Evolutionary conservation across 92 coral and sea anemone genomes (phyloP), one percentile per base, ranked within the genome.

Genomic region (Parazoanthus darwini): DNA sequence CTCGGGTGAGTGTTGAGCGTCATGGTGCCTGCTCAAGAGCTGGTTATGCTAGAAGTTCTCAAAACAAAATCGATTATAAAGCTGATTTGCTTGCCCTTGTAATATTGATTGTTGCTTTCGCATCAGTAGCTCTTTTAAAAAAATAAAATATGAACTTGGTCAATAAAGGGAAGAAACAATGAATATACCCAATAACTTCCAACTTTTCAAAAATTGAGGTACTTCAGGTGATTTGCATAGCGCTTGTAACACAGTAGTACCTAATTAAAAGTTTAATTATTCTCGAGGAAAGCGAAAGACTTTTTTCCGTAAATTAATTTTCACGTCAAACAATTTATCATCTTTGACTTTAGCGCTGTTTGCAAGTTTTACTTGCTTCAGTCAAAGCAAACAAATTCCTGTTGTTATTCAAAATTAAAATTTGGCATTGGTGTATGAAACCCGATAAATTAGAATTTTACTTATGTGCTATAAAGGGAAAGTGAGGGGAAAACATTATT

Each of bases 311-410:
- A 77, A 86, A 89, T 92, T 92, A 89, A 92, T 92, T 79, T 89
- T 86, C 90, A 86, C 75, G 77, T 87, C 92, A 92, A 92, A 92
- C 90, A 92, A 92, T 89, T 89, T 92, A 92, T 89, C 92, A 90
- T 86, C 85, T 78, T 85, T 82, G 92, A 84, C 92, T 86, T 87
- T 48, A 68, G 86, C 88, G 86, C 75, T 92, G 90, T 92, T 78
- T 59, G 88, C 90, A 87, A 86, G 85, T 77, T 86, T 82, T 82
- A 92, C 89, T 89, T 90, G 86, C 82, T 81, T 88, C 85, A 89
- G 84, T 88, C 81, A 89, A 87, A 86, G 94, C 89, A 92, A 92
- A 92, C 94, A 92, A 79, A 75, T 48, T 75, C 85, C 59, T 79
- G 90, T 89, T 89, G 88, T 84, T 72, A 82, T 63, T 85, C 88